Base-by-base conservation (phyloP, 2,797 vertebrate genomes). In the Threskiornis aethiopicus region DNA sequence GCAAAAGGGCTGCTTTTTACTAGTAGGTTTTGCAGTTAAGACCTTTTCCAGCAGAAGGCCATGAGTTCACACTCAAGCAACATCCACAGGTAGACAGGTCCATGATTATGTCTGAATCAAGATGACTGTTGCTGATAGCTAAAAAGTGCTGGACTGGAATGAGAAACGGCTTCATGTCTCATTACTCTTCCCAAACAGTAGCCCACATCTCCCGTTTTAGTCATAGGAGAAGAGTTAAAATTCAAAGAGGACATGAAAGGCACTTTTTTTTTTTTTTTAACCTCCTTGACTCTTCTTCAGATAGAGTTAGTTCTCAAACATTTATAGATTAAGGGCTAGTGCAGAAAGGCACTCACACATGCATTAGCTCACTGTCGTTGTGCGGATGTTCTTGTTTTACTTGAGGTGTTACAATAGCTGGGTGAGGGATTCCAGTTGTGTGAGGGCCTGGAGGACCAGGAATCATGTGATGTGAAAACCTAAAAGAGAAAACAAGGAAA, bases 381-480 rank as follows among this genome's bases (percentile, higher is more conserved):
- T 99, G 99, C 62, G 98, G 98, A 65, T 99, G 99, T 95, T 99
- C 99, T 82, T 99, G 99, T 97, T 99, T 99, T 98, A 99, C 99
- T 98, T 99, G 99, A 98, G 99, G 99, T 87, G 99, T 99, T 98
- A 99, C 99, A 88, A 99, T 99, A 92, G 99, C 99, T 44, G 99
- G 99, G 95, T 99, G 99, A 97, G 99, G 99, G 98, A 99, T 99
- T 98, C 99, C 99, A 93, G 99, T 99, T 98, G 99, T 98, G 85
- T 99, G 99, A 90, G 99, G 99, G 85, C 99, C 99, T 28, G 99
- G 99, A 96, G 99, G 99, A 90, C 99, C 99, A 65, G 99, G 99
- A 94, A 99, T 99, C 99, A 99, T 99, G 97, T 99, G 99, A 98
- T 99, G 99, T 29, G 99, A 99, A 97, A 99, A 99, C 99, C 99